These are phyloP conservation scores for Campodea augens DNA, from an alignment of 1,140 invertebrate genomes.

Conservation along the genomic window DNA sequence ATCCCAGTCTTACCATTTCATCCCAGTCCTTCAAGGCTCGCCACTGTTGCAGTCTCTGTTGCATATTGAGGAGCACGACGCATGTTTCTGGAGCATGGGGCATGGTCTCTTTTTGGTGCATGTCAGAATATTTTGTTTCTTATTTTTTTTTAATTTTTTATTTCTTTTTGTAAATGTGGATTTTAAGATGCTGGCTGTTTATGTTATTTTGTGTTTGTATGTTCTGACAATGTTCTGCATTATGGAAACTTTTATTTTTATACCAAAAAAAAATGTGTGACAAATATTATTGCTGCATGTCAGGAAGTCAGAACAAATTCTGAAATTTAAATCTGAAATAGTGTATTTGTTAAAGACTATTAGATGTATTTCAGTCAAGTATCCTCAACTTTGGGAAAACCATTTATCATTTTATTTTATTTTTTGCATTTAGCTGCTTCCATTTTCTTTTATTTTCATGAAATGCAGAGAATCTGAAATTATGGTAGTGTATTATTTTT, in stretches of 20 bases:
- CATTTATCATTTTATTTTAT: slow-evolving; percentile 2
- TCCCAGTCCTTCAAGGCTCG: too few species aligned
- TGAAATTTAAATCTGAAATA: slow-evolving; percentile 34
- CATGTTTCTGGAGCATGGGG: neutral
- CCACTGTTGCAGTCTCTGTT: too few species aligned
- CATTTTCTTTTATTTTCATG: too few species aligned
- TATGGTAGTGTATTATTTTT: slow-evolving; percentile 2
- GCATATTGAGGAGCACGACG: too few species aligned
- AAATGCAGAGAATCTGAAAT: too few species aligned
- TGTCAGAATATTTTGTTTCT: neutral
- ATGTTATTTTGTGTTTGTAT: slow-evolving; percentile 34
- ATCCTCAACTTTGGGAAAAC: neutral
- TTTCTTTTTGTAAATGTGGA: neutral
- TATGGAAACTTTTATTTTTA: too few species aligned
- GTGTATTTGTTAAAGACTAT: too few species aligned
- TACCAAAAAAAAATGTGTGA: too few species aligned
- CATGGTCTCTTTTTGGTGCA: neutral
- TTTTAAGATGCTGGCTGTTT: slow-evolving; percentile 25
- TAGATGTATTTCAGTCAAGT: neutral
- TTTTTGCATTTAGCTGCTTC: slow-evolving; percentile 7
- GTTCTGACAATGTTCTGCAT: neutral
- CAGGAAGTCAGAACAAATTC: slow-evolving; percentile 17
- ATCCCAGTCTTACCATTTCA: too few species aligned
- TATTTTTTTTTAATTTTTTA: neutral
- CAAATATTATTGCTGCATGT: too few species aligned